phyloP scores from a whole-genome alignment of 2,797 vertebrate species.

The Crocodylus rhombifer region DNA sequence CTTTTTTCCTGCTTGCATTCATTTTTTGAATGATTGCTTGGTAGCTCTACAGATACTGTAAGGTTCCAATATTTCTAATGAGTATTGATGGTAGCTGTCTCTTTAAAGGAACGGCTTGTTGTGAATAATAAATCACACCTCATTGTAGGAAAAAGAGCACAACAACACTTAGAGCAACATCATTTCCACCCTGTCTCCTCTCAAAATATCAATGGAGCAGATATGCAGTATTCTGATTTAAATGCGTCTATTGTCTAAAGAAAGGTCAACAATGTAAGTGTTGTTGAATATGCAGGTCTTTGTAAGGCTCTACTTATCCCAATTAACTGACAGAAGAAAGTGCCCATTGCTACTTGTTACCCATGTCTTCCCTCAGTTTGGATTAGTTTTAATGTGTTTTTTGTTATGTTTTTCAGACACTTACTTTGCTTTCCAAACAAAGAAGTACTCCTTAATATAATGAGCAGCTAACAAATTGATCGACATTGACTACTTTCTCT shows the following conservation, averaged over 20 bases:
- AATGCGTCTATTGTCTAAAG: slow-evolving; percentile 35
- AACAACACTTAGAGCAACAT: neutral
- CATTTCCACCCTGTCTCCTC: slow-evolving; percentile 25
- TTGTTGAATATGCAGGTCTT: neutral
- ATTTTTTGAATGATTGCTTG: slow-evolving; percentile 36
- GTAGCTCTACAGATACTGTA: slow-evolving; percentile 3
- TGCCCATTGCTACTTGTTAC: neutral
- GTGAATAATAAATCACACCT: slow-evolving; percentile 43
- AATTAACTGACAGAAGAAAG: neutral
- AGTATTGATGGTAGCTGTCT: slow-evolving; percentile 52
- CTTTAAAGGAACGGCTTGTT: slow-evolving; percentile 37
- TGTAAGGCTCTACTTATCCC: accelerated
- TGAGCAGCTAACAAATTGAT: neutral
- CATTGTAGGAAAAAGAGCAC: slow-evolving; percentile 6
- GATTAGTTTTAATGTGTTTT: neutral
- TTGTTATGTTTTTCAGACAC: neutral
- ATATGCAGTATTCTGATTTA: slow-evolving; percentile 2
- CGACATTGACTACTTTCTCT: neutral
- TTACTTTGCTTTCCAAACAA: neutral
- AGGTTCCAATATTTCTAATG: slow-evolving; percentile 45
- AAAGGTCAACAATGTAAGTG: slow-evolving; percentile 7
- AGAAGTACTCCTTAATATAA: neutral
- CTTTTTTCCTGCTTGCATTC: neutral
- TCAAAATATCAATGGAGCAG: slow-evolving; percentile 8
- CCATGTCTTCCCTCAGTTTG: neutral